Percentiles rank a stretch among this genome's conserved stretches.
Conservation (phyloP, 2,113 vertebrate species). For the Scalopus aquaticus region DNA sequence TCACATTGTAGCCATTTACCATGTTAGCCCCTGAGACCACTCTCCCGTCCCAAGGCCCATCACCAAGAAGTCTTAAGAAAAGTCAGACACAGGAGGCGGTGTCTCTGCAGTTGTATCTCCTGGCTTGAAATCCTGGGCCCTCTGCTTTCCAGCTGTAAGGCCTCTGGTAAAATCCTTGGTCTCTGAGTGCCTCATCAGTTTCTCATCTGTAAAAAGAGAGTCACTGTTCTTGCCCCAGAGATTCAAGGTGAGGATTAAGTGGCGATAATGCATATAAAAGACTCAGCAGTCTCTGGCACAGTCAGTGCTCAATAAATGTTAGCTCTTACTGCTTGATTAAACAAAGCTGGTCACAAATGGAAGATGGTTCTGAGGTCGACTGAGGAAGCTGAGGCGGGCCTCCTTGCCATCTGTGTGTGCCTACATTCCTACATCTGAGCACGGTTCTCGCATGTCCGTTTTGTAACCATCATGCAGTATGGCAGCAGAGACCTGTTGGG, state of each 20-base stretch:
- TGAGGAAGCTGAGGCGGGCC: neutral
- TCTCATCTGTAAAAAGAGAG: neutral
- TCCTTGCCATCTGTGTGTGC: neutral
- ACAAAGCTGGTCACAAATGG: neutral
- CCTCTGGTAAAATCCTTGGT: neutral
- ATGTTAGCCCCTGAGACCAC: neutral
- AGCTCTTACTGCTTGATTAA: neutral
- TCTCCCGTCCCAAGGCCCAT: neutral
- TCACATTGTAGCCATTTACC: constrained; percentile 14
- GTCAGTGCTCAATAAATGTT: constrained; percentile 15
- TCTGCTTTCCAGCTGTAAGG: neutral
- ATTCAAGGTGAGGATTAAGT: neutral
- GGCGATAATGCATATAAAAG: neutral
- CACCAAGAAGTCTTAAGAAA: neutral
- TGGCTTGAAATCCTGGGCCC: constrained; percentile 7
- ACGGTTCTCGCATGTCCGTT: neutral
- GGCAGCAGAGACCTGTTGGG: neutral
- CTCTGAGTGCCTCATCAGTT: neutral
- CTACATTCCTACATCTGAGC: neutral
- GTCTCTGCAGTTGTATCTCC: neutral
- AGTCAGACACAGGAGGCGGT: neutral
- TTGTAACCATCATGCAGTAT: neutral
- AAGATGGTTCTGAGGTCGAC: neutral
- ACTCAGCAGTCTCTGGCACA: neutral
- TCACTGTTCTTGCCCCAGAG: neutral